phyloP scores from a whole-genome alignment of 2,797 vertebrate species.

The Argya squamiceps region DNA sequence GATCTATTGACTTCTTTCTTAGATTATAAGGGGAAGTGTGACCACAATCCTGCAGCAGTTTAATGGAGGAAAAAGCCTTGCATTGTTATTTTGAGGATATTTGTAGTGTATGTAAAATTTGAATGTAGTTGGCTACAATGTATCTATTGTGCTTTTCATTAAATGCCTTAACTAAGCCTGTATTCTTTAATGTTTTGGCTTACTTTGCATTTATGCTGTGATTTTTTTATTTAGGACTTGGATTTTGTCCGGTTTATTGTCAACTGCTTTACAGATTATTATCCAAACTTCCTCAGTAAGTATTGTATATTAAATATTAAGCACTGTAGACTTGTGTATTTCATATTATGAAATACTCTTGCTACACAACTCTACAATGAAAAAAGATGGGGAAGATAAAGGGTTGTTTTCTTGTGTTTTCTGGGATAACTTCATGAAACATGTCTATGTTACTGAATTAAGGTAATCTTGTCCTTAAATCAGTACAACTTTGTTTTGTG shows the following conservation, averaged over 20 bases:
- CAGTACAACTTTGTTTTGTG: not conserved
- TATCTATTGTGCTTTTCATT: not conserved
- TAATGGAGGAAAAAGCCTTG: not conserved
- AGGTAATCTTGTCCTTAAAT: not conserved
- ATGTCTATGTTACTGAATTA: rapidly evolving
- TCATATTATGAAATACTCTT: too few relatives aligned
- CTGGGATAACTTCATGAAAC: not conserved
- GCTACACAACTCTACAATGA: too few relatives aligned
- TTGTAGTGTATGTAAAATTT: not conserved
- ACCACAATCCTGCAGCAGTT: not conserved
- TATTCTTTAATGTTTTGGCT: not conserved
- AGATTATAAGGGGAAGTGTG: not conserved
- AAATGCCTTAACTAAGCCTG: not conserved
- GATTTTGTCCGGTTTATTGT: constrained; percentile 96
- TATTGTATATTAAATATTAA: constrained; percentile 40
- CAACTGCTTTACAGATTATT: constrained; percentile 96
- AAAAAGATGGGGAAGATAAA: not conserved
- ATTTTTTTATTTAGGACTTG: constrained; percentile 87
- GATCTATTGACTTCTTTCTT: not conserved
- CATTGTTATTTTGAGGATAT: not conserved
- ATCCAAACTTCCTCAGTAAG: constrained; percentile 98
- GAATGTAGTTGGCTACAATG: not conserved
- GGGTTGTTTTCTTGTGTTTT: rapidly evolving
- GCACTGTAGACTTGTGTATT: not conserved
- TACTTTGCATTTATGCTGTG: not conserved